Evolutionary conservation across 2,888 invertebrate genomes (phyloP), one percentile per base, ranked within the genome.

Genomic region (Yponomeuta cagnagella): DNA sequence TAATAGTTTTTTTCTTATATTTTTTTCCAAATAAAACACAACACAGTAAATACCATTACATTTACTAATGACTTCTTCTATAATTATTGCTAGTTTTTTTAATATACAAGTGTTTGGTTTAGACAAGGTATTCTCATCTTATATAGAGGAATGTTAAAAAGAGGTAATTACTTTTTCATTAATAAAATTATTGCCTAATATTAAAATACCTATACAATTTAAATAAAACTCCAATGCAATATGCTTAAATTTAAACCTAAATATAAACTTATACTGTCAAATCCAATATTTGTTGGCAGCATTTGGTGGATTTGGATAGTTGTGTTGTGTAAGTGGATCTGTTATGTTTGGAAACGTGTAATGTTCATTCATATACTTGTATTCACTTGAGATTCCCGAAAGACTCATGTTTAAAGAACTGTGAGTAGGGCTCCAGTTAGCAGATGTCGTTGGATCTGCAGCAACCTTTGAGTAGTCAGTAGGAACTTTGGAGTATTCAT

Each of bases 401-500:
- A 93, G 80, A 75, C 90, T 90, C 91, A 93, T 92, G 73, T 93
- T 93, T 64, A 93, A 78, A 15, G 92, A 86, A 75, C 87, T 89
- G 71, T 93, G 90, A 4, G 93, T 89, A 6, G 92, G 89, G 76
- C 89, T 93, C 93, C 93, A 93, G 76, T 93, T 94, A 0, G 94
- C 88, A 74, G 93, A 86, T 65, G 92, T 78, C 23, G 84, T 84
- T 52, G 94, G 93, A 77, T 94, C 94, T 23, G 82, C 79, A 30
- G 92, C 75, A 63, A 92, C 83, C 82, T 93, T 93, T 69, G 93
- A 90, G 77, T 91, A 92, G 78, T 92, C 91, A 74, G 92, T 83
- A 82, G 91, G 88, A 82, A 89, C 83, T 86, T 94, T 94, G 23
- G 94, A 90, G 77, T 94, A 94, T 78, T 94, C 94, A 78, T 79